Conservation (phyloP, 2,113 vertebrate genomes). For the Mus musculus region GRCm39 chr4:119235001-119235500, state of each 20-base stretch:
- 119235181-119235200: neutral
- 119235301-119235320: neutral
- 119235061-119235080: neutral
- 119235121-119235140: too few species aligned
- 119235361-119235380: neutral
- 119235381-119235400: neutral
- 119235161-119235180: too few species aligned
- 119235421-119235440: neutral
- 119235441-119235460: neutral
- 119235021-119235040: neutral
- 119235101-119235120: too few species aligned
- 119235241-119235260: neutral
- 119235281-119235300: neutral
- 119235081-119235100: neutral
- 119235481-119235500: neutral
- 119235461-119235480: neutral
- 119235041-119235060: neutral
- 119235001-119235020: neutral
- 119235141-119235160: neutral
- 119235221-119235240: neutral
- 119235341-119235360: neutral
- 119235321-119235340: neutral
- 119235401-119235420: neutral
- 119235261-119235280: neutral
- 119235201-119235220: neutral